Evolutionary conservation across 2,888 invertebrate species (phyloP), one percentile per base, ranked within the genome.

Genomic region (Trichopoda pennipes): DNA sequence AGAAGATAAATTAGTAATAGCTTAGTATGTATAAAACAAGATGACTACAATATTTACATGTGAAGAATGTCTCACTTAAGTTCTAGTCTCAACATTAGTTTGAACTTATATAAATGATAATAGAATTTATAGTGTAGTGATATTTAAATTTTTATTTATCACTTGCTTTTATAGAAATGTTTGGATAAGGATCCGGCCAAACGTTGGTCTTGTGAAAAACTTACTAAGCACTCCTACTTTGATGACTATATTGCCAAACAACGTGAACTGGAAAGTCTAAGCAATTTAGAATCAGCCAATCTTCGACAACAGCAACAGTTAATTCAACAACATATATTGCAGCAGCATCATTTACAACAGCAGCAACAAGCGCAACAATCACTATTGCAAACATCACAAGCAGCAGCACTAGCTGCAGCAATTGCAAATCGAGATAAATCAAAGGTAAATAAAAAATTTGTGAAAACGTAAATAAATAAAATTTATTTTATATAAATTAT

Each of bases 171-270:
- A 8, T 92, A 98, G 96, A 97, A 96, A 94, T 99, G 99, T 91
- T 92, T 99, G 85, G 97, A 98, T 91, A 98, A 97, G 91, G 98
- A 99, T 91, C 99, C 99, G 0, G 93, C 94, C 83, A 94, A 96
- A 90, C 93, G 99, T 87, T 96, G 96, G 95, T 96, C 96, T 2
- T 98, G 98, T 91, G 96, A 97, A 85, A 96, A 97, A 90, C 92
- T 99, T 56, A 92, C 98, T 72, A 94, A 95, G 84, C 99, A 99
- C 91, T 94, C 95, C 9, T 98, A 99, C 91, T 98, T 99, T 92
- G 96, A 96, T 87, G 96, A 96, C 90, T 97, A 96, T 88, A 93
- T 94, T 84, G 96, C 95, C 91, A 95, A 96, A 89, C 93, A 96
- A 80, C 96, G 96, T 9, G 95, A 95, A 80, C 84, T 88, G 83